A percentile compares a stretch with the other conserved stretches of the same genome.
Conservation (phyloP, 2,113 vertebrate genomes). For the Antidorcas marsupialis region DNA sequence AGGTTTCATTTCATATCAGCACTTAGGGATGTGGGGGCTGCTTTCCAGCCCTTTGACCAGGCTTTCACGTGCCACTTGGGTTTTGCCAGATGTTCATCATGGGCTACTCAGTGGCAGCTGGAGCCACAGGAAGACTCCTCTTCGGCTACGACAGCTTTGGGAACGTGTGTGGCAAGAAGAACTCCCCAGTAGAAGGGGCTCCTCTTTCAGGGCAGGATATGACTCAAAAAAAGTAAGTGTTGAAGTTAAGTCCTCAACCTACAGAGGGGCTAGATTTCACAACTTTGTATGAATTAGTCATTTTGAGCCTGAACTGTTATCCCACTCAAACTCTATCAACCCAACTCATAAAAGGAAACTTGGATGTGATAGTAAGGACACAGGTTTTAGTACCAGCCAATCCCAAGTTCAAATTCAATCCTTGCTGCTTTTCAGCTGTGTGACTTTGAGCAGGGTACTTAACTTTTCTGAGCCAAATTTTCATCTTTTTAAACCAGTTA, state of each 20-base stretch:
- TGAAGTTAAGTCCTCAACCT: background rate
- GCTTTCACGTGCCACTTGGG: background rate
- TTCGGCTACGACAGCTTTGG: slow-evolving; percentile 87
- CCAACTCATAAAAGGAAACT: background rate
- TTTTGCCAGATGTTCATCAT: slow-evolving; percentile 82
- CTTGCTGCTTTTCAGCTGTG: background rate
- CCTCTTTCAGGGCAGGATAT: slow-evolving; percentile 87
- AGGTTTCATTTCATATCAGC: background rate
- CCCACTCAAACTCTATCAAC: background rate
- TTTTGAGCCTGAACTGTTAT: background rate
- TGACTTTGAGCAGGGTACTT: background rate
- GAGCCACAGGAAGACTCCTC: slow-evolving; percentile 82
- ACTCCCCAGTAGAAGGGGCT: slow-evolving; percentile 80
- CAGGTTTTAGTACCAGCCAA: background rate
- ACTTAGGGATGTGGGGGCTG: accelerated
- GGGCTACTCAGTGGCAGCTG: slow-evolving; percentile 82
- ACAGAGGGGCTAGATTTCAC: background rate
- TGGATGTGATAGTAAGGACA: accelerated
- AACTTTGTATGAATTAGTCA: background rate
- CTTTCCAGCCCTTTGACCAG: background rate
- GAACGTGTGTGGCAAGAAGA: slow-evolving; percentile 84
- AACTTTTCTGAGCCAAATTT: background rate
- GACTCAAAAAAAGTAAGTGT: slow-evolving; percentile 83
- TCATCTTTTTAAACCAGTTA: background rate
- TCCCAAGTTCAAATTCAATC: background rate